Base-by-base conservation (phyloP, 1,140 invertebrate genomes). In the Zophobas morio region DNA sequence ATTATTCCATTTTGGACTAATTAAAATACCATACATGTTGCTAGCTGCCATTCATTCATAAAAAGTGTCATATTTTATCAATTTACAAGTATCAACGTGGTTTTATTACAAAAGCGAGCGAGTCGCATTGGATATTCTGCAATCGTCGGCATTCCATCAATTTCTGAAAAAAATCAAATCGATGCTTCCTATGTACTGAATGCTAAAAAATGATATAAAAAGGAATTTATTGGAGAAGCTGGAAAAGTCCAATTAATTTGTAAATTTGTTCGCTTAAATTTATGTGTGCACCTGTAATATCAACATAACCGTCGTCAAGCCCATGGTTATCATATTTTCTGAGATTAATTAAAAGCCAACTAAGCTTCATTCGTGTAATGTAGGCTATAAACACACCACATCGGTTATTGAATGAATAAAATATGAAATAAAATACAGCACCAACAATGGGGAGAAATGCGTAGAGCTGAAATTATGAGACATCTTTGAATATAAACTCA, bases 61-160 rank as follows among this genome's bases (percentile, higher is more conserved):
- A 66, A 42, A 66, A 66, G 60, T 66, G 60, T 66, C 60, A 66
- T 46, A 46, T 66, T 66, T 66, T 66, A 66, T 66, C 60, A 66
- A 66, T 66, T 66, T 60, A 60, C 35, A 60, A 60, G 56, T 60
- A 60, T 36, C 56, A 60, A 60, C 36, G 56, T 60, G 36, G 49
- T 53, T 53, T 53, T 53, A 53, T 53, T 53, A 20, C 49, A 53
- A 2, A 39, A 60, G 35, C 56, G 56, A 60, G 8, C 40, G n/a
- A 8, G 0, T 42, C 60, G n/a, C 32, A 42, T 66, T 66, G 40
- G 60, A n/a, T 66, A 66, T 66, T 66, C 60, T 36, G 60, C 60
- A 66, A 66, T 42, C 60, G 60, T 66, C 37, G 8, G 6, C 20
- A 66, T 66, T 66, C 60, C 60, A 66, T 42, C 39, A 66, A 66